Evolutionary conservation across 1,140 invertebrate genomes (phyloP), one percentile per base, ranked within the genome.

Genomic region (Tribolium madens): DNA sequence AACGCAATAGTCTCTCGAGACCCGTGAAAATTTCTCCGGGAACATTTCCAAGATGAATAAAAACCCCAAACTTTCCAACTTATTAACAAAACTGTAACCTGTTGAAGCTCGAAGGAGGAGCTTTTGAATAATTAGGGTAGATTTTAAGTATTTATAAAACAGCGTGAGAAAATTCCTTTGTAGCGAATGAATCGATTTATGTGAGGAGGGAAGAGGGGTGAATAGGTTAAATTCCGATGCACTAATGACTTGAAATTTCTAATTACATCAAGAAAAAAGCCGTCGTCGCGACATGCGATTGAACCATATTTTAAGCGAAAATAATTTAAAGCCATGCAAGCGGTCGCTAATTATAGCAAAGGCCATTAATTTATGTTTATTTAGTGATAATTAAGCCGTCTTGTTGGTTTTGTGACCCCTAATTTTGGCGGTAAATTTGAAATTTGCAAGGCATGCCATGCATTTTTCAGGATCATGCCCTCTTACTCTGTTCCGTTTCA

Each of bases 401-500:
- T 7, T 36, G 26, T 33, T 64, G 57, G 13, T n/a, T 64, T 36
- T 64, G n/a, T n/a, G 21, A 18, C 12, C 5, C 12, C 26, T 4
- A 9, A 42, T 10, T 64, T 64, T 31, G 1, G 26, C n/a, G n/a
- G 26, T 9, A 4, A 42, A 42, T 42, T 42, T 42, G 12, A 26
- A 12, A 31, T 6, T n/a, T n/a, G n/a, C n/a, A n/a, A 42, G 12
- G 12, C 57, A 64, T 31, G 26, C 21, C 57, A 64, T 64, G 57
- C 57, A 64, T 12, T 57, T 57, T 57, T 57, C 17, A 17, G 57
- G 10, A 21, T 31, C 57, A 64, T 64, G 57, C 57, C 10, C 14
- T 79, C 87, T 89, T 90, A 94, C 93, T 89, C 93, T 89, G 88
- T 95, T 95, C 86, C 92, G 90, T 87, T 93, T 93, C 88, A 93